A percentile compares a stretch with the other conserved stretches of the same genome.
phyloP scores from a whole-genome alignment of 2,888 invertebrate species.

The Cataglyphis altisquamis region DNA sequence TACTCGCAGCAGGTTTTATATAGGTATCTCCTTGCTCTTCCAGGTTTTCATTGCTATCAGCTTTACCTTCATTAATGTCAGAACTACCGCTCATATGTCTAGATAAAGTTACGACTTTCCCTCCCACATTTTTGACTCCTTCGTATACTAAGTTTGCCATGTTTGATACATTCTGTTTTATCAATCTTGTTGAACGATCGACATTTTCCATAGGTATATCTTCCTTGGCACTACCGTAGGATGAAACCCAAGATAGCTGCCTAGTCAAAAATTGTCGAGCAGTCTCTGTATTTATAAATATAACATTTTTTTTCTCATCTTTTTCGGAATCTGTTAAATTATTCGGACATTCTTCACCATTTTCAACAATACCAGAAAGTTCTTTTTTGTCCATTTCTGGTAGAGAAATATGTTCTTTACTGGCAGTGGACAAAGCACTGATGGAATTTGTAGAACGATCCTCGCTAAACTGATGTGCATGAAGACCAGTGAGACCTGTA shows the following conservation, averaged over 20 bases:
- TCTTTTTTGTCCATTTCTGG: conserved; percentile 61
- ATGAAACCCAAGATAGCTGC: conserved; percentile 91
- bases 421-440: conserved; percentile 85
- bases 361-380: conserved; percentile 57
- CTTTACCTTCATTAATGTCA: conserved; percentile 88
- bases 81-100: conserved; percentile 92
- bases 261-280: conserved; percentile 92
- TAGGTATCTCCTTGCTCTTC: conserved; percentile 81
- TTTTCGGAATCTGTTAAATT: conserved; percentile 75
- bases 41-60: conserved; percentile 85
- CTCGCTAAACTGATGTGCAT: conserved; percentile 88
- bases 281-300: conserved; percentile 93
- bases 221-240: conserved; percentile 88
- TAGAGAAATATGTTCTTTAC: conserved; percentile 86
- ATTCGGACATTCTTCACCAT: conserved; percentile 66
- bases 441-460: conserved; percentile 88
- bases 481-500: conserved; percentile 89
- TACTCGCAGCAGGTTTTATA: conserved; percentile 78
- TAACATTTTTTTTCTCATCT: conserved; percentile 88
- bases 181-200: conserved; percentile 90
- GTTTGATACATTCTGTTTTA: conserved; percentile 92
- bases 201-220: conserved; percentile 90
- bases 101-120: conserved; percentile 91
- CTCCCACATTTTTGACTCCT: conserved; percentile 92
- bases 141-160: conserved; percentile 92